These are phyloP conservation scores for Temnothorax unifasciatus DNA, from an alignment of 2,888 invertebrate genomes.

Conservation along the genomic window DNA sequence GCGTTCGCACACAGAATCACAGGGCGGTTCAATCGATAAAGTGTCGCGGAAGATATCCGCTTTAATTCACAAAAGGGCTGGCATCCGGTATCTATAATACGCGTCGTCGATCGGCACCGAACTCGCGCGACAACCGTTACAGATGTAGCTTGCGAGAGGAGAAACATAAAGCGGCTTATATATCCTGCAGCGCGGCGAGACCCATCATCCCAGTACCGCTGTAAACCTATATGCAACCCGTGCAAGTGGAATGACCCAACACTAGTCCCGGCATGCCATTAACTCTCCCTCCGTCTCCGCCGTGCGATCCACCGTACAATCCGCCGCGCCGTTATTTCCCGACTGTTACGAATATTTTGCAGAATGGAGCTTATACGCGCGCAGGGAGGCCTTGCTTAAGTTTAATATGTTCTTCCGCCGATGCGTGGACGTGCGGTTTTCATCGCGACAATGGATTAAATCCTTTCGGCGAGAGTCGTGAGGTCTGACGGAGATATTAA, in stretches of 20 bases:
- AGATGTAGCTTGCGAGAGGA: conserved; percentile 43
- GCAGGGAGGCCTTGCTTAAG: not conserved
- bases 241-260: conserved; percentile 68
- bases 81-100: not conserved
- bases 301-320: not conserved
- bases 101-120: conserved; percentile 45
- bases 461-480: not conserved
- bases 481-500: not conserved
- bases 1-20: not conserved
- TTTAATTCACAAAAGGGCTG: conserved; percentile 31
- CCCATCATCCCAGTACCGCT: conserved; percentile 41
- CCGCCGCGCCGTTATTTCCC: conserved; percentile 20
- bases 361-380: conserved; percentile 12
- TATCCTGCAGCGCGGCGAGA: conserved; percentile 38
- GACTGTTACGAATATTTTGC: not conserved
- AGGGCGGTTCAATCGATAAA: conserved; percentile 12
- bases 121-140: conserved; percentile 52
- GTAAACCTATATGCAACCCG: conserved; percentile 62
- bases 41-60: conserved; percentile 26
- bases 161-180: conserved; percentile 48
- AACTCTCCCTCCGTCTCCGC: conserved; percentile 14
- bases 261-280: conserved; percentile 58
- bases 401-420: conserved; percentile 13
- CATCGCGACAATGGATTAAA: not conserved
- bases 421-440: not conserved